Evolutionary conservation across 2,113 vertebrate species (phyloP), one percentile per base, ranked within the genome.

Genomic region (Gopherus evgoodei): DNA sequence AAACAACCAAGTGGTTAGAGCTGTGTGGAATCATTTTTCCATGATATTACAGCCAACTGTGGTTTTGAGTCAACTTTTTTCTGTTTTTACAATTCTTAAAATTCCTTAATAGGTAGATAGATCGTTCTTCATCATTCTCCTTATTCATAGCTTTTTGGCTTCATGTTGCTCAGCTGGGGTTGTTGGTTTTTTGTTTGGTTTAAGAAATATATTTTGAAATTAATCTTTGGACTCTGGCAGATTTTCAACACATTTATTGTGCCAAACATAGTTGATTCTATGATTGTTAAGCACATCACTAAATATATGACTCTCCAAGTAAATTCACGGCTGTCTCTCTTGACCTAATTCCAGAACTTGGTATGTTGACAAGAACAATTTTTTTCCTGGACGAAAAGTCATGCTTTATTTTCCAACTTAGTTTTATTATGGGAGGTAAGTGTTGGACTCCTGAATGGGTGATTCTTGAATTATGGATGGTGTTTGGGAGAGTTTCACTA

Each of bases 211-310:
- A 90, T 96, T 95, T 94, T 83, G 69, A 95, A 95, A 93, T 84
- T 21, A 78, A 91, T 96, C 81, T 95, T 98, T 97, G 91, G 83
- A 93, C 72, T 91, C 83, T 91, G 84, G 88, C 29, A 96, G 91
- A 53, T 91, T 97, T 94, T 83, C 87, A 93, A 53, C 59, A 59
- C 80, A 42, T 62, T 54, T 93, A 53, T 88, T 97, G 95, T 95
- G 96, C 89, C 96, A 97, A 95, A 49, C 14, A 89, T 84, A 96
- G 95, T 93, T 90, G 78, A 92, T 93, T 95, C 85, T 90, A 22
- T 56, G 54, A 69, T 97, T 95, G 38, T 87, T 96, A 90, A 94
- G 59, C 84, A 90, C 78, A 96, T 92, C 29, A 94, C 97, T 95
- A 97, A 95, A 87, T 59, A 93, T 56, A 89, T 78, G 95, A 91